These are phyloP conservation scores for Mobula hypostoma DNA, from an alignment of 2,113 vertebrate genomes.

Conservation along the genomic window DNA sequence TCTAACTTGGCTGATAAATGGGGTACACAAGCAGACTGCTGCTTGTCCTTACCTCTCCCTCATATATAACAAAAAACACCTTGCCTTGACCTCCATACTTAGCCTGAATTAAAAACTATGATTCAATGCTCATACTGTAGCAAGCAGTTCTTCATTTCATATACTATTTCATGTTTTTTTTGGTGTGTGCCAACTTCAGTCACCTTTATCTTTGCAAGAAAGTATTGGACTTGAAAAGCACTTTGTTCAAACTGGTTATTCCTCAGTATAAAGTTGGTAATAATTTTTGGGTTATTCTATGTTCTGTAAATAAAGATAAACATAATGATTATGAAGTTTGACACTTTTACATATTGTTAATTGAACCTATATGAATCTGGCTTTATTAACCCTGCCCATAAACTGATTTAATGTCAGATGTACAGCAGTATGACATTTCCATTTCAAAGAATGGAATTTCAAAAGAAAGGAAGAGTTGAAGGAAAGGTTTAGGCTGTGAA, in stretches of 20 bases:
- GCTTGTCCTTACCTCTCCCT: neutral
- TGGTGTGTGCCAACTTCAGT: neutral
- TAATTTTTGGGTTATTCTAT: neutral
- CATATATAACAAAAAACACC: neutral
- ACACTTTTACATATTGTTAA: neutral
- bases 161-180: neutral
- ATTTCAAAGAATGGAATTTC: neutral
- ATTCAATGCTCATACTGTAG: neutral
- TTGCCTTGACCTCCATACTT: neutral
- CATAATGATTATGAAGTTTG: neutral
- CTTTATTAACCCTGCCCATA: neutral
- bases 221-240: neutral
- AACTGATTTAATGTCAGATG: neutral
- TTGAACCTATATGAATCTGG: neutral
- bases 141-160: neutral
- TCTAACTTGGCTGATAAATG: neutral
- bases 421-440: neutral
- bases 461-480: neutral
- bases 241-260: neutral
- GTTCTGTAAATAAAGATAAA: neutral
- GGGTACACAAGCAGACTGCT: neutral
- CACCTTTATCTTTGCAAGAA: neutral
- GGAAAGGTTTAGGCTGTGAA: neutral
- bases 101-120: neutral
- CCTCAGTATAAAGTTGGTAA: neutral